Conservation (phyloP, 2,888 invertebrate genomes). For the Podabrus alpinus region DNA sequence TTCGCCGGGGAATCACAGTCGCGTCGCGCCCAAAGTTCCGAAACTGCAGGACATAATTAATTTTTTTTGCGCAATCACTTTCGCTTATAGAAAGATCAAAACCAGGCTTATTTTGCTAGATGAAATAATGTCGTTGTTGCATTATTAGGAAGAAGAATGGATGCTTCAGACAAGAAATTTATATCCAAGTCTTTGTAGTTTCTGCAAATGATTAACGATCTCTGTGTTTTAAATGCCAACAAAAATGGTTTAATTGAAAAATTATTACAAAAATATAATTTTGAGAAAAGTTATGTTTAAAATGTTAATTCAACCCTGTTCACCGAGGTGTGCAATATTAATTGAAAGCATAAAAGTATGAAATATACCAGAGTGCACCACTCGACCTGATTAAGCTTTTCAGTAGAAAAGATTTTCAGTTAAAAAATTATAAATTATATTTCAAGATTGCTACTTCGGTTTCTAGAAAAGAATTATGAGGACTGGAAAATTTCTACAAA, state of each 20-base stretch:
- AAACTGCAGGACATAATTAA: background rate
- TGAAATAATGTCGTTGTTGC: background rate
- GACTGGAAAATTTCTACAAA: background rate
- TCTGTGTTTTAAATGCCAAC: background rate
- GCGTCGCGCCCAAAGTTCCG: background rate
- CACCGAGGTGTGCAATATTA: background rate
- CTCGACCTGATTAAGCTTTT: background rate
- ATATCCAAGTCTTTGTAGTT: background rate
- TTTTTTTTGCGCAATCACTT: background rate
- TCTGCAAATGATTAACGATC: conserved; percentile 6
- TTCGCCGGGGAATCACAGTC: background rate
- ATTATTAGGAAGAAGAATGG: conserved; percentile 1
- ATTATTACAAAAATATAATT: background rate
- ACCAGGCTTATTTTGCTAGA: background rate
- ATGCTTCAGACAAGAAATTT: background rate
- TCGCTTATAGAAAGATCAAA: conserved; percentile 9
- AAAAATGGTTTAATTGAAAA: background rate
- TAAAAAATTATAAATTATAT: background rate
- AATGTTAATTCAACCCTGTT: background rate
- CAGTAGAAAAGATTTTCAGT: background rate
- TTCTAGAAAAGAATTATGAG: background rate
- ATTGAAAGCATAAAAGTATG: background rate
- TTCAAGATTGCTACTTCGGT: background rate
- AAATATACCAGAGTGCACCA: background rate
- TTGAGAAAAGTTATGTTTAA: background rate